Evolutionary conservation across 2,797 vertebrate species (phyloP), one percentile per base, ranked within the genome.

Genomic region (Scyliorhinus canicula): DNA sequence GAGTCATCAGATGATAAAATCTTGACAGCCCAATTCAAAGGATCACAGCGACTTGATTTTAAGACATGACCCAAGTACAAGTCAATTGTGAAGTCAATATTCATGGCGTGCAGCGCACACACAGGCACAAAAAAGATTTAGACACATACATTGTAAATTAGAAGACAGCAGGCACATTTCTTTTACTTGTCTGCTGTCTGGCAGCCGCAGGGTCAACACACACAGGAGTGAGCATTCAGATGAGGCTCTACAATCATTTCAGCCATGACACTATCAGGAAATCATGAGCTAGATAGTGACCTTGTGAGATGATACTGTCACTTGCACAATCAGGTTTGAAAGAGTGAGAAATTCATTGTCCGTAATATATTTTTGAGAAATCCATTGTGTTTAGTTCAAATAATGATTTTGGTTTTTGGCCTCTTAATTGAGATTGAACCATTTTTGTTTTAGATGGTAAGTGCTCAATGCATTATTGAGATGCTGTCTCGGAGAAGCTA

Each of bases 41-140:
- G 14, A 55, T 57, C 31, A 55, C 85, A 19, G 50, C 52, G 85
- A 57, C 50, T 88, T 88, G 28, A 28, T 35, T 55, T 88, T 35
- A 55, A 88, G 85, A 88, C 50, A 57, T 57, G 28, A 88, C 85
- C 85, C 26, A 57, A 57, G 52, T 88, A 88, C 50, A 88, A 88
- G 85, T 52, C 84, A 86, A 35, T 86, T 86, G 84, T 55, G 50
- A 86, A 55, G 84, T 55, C 52, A 88, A 50, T 57, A 88, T 88
- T 52, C 28, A 88, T 88, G 85, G 44, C 79, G 24, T 82, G 79
- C 79, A 82, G 40, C 79, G 47, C 79, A 26, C 71, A 74, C 11
- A 9, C 77, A 82, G 40, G 5, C 6, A 82, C 44, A 40, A 26
- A 47, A 21, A 82, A 47, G 5, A 82, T 82, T 82, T 82, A 9